Evolutionary conservation across 2,113 vertebrate species (phyloP), one percentile per base, ranked within the genome.

Genomic region (Vulpes ferrilata): DNA sequence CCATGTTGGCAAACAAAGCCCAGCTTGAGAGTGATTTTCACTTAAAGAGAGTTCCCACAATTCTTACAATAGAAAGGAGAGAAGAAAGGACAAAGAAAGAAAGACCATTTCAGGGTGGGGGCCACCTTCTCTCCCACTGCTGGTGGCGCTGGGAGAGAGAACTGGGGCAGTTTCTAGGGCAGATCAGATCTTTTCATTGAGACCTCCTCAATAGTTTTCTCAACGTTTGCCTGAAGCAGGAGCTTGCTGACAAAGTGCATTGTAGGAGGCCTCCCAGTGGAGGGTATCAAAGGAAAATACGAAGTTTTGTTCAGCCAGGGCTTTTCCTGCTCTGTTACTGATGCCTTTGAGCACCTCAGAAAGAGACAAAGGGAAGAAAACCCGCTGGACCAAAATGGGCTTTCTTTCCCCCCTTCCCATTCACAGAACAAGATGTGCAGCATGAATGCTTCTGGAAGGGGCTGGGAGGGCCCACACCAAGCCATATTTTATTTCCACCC

Each of bases 151-250:
- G 78, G 76, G 38, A 43, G 2, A 69, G 35, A 74, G 95, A 97
- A 94, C 65, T 86, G 78, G 94, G 95, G 97, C 97, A 94, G 71
- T 95, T 97, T 98, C 97, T 93, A 48, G 95, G 98, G 55, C 88
- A 98, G 95, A 96, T 90, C 85, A 69, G 96, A 90, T 92, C 96
- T 85, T 76, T 15, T 96, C 96, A 88, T 20, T 38, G 82, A 82
- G 69, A 88, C 32, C 96, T 73, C 38, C 90, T 93, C 95, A 55
- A n/a, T 83, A 23, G 92, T 59, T 88, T 86, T 90, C 96, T 95
- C 93, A 19, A 22, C 20, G 91, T 85, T 48, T 43, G 22, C 96
- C 88, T 30, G n/a, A 85, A 97, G 96, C 94, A 96, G 90, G 13
- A 69, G 94, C 86, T 73, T n/a, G 80, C n/a, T 82, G 88, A 96